Conservation (phyloP, 2,797 vertebrate species). For the Sarcophilus harrisii region DNA sequence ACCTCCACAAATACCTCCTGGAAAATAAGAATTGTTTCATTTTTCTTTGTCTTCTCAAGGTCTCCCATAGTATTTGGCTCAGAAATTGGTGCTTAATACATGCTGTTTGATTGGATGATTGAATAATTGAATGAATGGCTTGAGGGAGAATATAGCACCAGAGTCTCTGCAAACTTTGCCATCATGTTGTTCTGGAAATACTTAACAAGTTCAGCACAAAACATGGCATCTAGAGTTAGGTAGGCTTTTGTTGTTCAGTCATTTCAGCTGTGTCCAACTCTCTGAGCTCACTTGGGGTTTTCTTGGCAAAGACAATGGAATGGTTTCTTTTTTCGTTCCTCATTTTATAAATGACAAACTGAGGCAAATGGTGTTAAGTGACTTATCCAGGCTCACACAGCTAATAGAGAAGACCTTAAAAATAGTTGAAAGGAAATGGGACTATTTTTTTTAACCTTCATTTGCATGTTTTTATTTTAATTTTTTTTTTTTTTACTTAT, state of each 20-base stretch:
- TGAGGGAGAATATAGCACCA: neutral
- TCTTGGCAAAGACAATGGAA: neutral
- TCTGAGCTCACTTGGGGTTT: neutral
- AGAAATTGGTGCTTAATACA: neutral
- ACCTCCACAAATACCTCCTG: slow-evolving; percentile 34
- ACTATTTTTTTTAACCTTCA: too few relatives aligned
- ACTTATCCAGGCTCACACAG: neutral
- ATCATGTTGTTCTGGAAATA: neutral
- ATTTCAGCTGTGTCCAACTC: neutral
- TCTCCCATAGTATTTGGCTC: neutral
- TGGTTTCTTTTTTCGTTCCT: neutral
- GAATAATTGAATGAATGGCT: neutral
- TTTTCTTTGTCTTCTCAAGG: slow-evolving; percentile 14
- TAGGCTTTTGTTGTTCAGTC: neutral
- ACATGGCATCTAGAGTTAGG: neutral
- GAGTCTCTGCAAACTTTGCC: neutral
- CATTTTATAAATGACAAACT: neutral
- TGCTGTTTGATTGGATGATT: neutral
- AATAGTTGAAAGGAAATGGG: too few relatives aligned
- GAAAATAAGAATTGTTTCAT: slow-evolving; percentile 26
- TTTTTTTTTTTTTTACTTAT: too few relatives aligned
- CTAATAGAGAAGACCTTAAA: neutral
- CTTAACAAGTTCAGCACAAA: neutral
- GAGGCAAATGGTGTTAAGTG: neutral
- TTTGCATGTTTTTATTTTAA: too few relatives aligned